Percentiles rank a stretch among this genome's conserved stretches.
Evolutionary conservation across 2,797 vertebrate species (phyloP).

Genomic region (Pristis pectinata): DNA sequence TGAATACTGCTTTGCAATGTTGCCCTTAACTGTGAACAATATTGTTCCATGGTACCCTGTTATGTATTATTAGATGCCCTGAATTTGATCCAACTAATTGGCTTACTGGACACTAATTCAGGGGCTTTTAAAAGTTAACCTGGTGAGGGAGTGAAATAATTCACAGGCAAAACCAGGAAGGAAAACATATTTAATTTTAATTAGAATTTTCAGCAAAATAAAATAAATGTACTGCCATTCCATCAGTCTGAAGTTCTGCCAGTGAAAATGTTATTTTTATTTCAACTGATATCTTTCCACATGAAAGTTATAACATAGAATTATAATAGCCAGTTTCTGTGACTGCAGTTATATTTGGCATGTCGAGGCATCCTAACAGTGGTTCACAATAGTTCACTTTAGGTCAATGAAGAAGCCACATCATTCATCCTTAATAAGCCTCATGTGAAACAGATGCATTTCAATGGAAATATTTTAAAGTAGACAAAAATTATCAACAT

Average conservation of each 20-base stretch:
- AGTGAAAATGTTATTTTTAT: constrained; percentile 28
- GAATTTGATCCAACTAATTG: neutral
- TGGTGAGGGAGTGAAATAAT: neutral
- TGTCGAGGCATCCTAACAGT: neutral
- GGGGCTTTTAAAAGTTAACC: neutral
- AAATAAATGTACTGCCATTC: neutral
- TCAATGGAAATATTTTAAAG: constrained; percentile 24
- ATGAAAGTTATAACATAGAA: neutral
- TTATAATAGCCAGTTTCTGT: neutral
- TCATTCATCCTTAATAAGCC: neutral
- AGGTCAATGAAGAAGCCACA: constrained; percentile 19
- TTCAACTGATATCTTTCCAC: constrained; percentile 31
- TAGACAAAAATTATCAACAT: neutral
- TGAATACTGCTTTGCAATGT: neutral
- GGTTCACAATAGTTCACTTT: neutral
- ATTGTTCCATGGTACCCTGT: neutral
- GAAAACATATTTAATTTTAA: neutral
- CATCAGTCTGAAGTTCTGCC: constrained; percentile 21
- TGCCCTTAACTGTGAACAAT: neutral
- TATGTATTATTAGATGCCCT: too few relatives aligned
- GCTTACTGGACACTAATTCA: neutral
- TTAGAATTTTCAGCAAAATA: neutral
- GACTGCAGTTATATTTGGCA: neutral
- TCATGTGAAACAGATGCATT: constrained; percentile 31
- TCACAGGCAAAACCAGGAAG: neutral